Percentiles rank a stretch among this genome's conserved stretches.
These are phyloP conservation scores for Moxostoma hubbsi DNA, from an alignment of 2,797 vertebrate genomes.

Conservation along the genomic window DNA sequence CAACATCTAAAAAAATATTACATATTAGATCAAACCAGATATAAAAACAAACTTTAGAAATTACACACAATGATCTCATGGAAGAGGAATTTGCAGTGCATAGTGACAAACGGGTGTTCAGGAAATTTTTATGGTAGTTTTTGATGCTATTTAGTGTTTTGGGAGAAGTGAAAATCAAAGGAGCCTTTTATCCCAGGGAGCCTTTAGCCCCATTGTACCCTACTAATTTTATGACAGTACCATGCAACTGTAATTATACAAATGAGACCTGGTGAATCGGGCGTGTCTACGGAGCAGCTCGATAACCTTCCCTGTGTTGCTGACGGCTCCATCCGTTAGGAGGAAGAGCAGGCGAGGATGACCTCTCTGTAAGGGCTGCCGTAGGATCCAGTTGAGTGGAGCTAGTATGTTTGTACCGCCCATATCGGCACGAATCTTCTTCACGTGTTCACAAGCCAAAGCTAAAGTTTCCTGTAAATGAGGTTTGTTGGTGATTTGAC, in stretches of 20 bases:
- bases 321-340: conserved; percentile 81
- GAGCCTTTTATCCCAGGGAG: too few relatives aligned
- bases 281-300: conserved; percentile 87
- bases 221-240: neutral
- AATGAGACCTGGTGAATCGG: conserved; percentile 82
- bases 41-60: too few relatives aligned
- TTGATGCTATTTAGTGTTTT: too few relatives aligned
- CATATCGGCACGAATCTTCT: conserved; percentile 86
- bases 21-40: too few relatives aligned
- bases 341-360: conserved; percentile 92
- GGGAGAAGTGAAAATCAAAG: too few relatives aligned
- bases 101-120: too few relatives aligned
- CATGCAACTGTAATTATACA: neutral
- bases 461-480: conserved; percentile 83
- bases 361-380: conserved; percentile 85
- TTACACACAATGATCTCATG: too few relatives aligned
- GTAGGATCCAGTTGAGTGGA: conserved; percentile 87
- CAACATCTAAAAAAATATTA: too few relatives aligned
- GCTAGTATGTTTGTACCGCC: conserved; percentile 87
- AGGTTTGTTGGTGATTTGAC: neutral
- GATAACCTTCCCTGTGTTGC: conserved; percentile 88
- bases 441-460: conserved; percentile 85
- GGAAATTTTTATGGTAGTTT: too few relatives aligned
- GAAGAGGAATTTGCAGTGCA: too few relatives aligned
- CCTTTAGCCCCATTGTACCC: too few relatives aligned